A percentile compares a stretch with the other conserved stretches of the same genome.
Conservation (phyloP, 2,888 invertebrate genomes). For the Psococerastis gibbosa region DNA sequence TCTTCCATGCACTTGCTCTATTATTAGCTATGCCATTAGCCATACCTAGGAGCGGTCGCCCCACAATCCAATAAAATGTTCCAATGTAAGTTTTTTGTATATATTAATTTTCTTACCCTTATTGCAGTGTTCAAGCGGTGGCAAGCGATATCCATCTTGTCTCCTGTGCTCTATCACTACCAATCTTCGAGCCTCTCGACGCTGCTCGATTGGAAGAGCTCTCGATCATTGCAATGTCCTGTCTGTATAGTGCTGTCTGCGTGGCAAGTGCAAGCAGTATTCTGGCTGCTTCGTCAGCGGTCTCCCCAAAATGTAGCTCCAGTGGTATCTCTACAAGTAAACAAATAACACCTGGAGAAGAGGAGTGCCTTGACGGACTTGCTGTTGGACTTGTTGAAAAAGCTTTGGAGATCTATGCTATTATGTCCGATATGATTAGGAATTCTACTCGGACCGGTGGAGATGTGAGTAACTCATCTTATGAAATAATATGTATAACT, state of each 20-base stretch:
- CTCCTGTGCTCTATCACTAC: slow-evolving; percentile 63
- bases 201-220: slow-evolving; percentile 65
- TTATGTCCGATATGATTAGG: slow-evolving; percentile 60
- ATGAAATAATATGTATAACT: too few relatives aligned
- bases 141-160: slow-evolving; percentile 71
- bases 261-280: slow-evolving; percentile 25
- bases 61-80: too few relatives aligned
- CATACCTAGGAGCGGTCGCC: too few relatives aligned
- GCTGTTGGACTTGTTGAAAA: slow-evolving; percentile 74
- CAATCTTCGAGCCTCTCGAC: slow-evolving; percentile 73
- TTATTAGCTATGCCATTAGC: too few relatives aligned
- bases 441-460: slow-evolving; percentile 74
- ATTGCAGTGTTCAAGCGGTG: slow-evolving; percentile 50
- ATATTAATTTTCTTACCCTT: too few relatives aligned
- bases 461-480: slow-evolving; percentile 63
- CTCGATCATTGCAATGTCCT: slow-evolving; percentile 64
- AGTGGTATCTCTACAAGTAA: slow-evolving; percentile 19
- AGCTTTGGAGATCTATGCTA: slow-evolving; percentile 66
- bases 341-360: slow-evolving; percentile 25
- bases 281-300: slow-evolving; percentile 24
- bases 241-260: slow-evolving; percentile 37
- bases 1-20: too few relatives aligned
- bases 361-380: slow-evolving; percentile 67
- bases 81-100: too few relatives aligned
- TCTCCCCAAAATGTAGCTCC: slow-evolving; percentile 36